Evolutionary conservation across 2,113 vertebrate species (phyloP), one percentile per base, ranked within the genome.

Genomic region (Oxygymnocypris stewartii): DNA sequence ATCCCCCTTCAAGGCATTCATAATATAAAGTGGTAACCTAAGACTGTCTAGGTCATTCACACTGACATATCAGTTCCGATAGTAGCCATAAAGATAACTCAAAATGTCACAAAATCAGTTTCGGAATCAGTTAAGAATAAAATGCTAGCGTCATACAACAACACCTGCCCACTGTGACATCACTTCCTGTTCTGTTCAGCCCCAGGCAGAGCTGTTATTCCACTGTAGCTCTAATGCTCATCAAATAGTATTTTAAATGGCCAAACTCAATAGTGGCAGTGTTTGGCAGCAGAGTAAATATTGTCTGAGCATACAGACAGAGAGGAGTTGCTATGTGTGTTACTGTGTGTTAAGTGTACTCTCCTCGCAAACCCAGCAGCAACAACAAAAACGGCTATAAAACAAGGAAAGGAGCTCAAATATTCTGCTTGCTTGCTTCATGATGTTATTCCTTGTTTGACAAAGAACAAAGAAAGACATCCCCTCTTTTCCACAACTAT

Each of bases 211-310:
- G 87, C 90, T 90, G 93, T 94, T 94, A 93, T 95, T 95, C 89
- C 94, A 65, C 92, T 86, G 88, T 94, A 95, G 93, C 96, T 94
- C 95, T 96, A 96, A 95, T 91, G 92, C 94, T 96, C 90, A 93
- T 95, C 94, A 94, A 96, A 96, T 95, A 97, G 94, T 91, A 90
- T 91, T 90, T 95, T 96, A 96, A 96, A 95, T 92, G 94, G 94
- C 93, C 93, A 88, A 92, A 94, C 96, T 96, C 96, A 95, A 95
- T 95, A 96, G 95, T 94, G 93, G 93, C 96, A 93, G 93, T 94
- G 96, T 95, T 93, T 92, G 95, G 94, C 94, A 91, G 93, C 91
- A 94, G 90, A 95, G 97, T 97, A 95, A 98, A 98, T 98, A 98
- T 98, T 98, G 92, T 94, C 95, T 92, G 91, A 97, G 96, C 95